Evolutionary conservation across 2,113 vertebrate species (phyloP).

Genomic region (Coreoperca whiteheadi): DNA sequence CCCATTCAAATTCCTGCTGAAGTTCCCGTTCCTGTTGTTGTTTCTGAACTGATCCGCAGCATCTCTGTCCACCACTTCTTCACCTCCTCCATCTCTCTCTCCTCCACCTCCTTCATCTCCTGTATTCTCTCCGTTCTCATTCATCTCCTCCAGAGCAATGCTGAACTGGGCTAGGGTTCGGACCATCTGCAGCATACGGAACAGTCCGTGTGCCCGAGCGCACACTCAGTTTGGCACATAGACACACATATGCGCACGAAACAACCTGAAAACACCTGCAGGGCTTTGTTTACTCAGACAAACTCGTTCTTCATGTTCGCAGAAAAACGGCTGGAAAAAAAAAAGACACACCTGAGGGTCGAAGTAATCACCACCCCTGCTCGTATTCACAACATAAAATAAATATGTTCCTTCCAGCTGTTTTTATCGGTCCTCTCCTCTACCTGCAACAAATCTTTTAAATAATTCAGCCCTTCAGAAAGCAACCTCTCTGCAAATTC

Average conservation of each 20-base stretch:
- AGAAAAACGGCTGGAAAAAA: background rate
- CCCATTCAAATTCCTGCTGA: slow-evolving; percentile 66
- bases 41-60: slow-evolving; percentile 68
- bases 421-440: slow-evolving; percentile 7
- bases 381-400: slow-evolving; percentile 9
- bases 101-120: slow-evolving; percentile 81
- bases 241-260: slow-evolving; percentile 14
- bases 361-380: slow-evolving; percentile 23
- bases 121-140: slow-evolving; percentile 88
- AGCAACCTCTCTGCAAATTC: slow-evolving; percentile 14
- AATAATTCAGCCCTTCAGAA: slow-evolving; percentile 39
- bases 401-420: slow-evolving; percentile 2
- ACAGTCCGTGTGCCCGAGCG: slow-evolving; percentile 32
- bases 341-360: slow-evolving; percentile 23
- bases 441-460: background rate
- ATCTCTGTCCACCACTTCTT: slow-evolving; percentile 70
- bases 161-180: slow-evolving; percentile 98
- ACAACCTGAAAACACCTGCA: slow-evolving; percentile 3
- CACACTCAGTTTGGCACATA: slow-evolving; percentile 50
- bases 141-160: slow-evolving; percentile 98
- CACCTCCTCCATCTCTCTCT: slow-evolving; percentile 61
- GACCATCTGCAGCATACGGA: slow-evolving; percentile 98
- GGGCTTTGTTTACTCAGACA: slow-evolving; percentile 44
- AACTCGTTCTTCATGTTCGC: slow-evolving; percentile 44
- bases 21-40: slow-evolving; percentile 67